These are phyloP conservation scores for Phataginus tetradactyla DNA, from an alignment of 2,797 vertebrate genomes.

Conservation along the genomic window DNA sequence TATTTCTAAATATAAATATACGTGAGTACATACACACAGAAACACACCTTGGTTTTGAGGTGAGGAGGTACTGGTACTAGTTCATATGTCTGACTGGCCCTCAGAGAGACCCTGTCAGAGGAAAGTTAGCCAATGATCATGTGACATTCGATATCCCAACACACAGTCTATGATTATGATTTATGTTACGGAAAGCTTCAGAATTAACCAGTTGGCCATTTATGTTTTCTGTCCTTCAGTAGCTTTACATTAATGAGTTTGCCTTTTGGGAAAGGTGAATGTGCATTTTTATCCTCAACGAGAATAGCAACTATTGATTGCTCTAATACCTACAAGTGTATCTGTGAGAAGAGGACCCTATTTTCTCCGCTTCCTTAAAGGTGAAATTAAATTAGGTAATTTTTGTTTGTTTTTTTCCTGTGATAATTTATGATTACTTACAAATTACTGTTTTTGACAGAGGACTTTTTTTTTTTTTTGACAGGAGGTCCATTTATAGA, in stretches of 20 bases:
- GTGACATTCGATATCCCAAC: too few relatives aligned
- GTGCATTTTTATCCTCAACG: constrained; percentile 42
- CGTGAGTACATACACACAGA: background rate
- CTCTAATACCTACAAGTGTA: background rate
- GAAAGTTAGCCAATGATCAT: too few relatives aligned
- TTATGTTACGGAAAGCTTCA: background rate
- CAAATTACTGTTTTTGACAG: background rate
- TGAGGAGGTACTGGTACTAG: too few relatives aligned
- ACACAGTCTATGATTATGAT: too few relatives aligned
- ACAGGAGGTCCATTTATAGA: background rate
- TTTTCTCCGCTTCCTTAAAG: background rate
- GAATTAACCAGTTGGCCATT: background rate
- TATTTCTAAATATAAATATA: background rate
- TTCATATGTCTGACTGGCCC: too few relatives aligned
- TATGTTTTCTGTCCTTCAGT: constrained; percentile 37
- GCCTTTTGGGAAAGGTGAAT: fast-evolving
- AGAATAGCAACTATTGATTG: background rate
- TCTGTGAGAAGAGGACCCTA: constrained; percentile 31
- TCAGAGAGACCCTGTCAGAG: too few relatives aligned
- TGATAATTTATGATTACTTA: background rate
- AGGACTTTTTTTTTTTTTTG: background rate
- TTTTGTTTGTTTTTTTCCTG: background rate
- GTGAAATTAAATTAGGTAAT: background rate
- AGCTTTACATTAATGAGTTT: fast-evolving
- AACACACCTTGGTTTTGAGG: too few relatives aligned